Evolutionary conservation across 2,888 invertebrate genomes (phyloP), one percentile per base, ranked within the genome.

Genomic region (Eupithecia inturbata): DNA sequence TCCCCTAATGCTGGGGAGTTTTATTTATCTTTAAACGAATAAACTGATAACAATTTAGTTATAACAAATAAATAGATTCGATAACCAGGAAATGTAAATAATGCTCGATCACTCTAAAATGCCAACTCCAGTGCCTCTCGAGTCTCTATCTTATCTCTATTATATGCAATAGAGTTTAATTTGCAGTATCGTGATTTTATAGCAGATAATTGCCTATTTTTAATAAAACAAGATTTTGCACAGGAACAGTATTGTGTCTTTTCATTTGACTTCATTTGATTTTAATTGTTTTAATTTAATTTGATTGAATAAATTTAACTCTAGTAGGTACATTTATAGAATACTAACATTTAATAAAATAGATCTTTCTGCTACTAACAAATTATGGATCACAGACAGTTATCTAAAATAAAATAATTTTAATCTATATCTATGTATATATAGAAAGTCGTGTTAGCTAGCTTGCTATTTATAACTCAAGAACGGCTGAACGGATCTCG

Each of bases 21-120:
- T 64, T 64, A 4, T 36, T 36, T 33, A 64, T 64, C 63, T 64
- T 36, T 36, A 36, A 33, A 36, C n/a, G n/a, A 22, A 22, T 64
- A n/a, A 64, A 19, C 62, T 64, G 36, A 64, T 64, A 64, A 9
- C 19, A 12, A 63, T 63, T 19, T 31, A 26, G 57, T 22, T 28
- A 33, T 2, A 63, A 19, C 36, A n/a, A 63, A 33, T n/a, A 36
- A 64, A 36, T 64, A 33, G 63, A 64, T 33, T 64, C 10, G 33
- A 16, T 28, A 4, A 64, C 28, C 31, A 63, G 63, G 63, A 64
- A 36, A 36, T 64, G n/a, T 36, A 64, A 64, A 64, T 33, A 64
- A 36, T 64, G 63, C n/a, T 31, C 10, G 10, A n/a, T 31, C 60
- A 31, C n/a, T 31, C n/a, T n/a, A 63, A 63, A 63, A n/a, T 33